Evolutionary conservation across 2,797 vertebrate species (phyloP), one percentile per base, ranked within the genome.

Genomic region (Gymnopithys bicolor): DNA sequence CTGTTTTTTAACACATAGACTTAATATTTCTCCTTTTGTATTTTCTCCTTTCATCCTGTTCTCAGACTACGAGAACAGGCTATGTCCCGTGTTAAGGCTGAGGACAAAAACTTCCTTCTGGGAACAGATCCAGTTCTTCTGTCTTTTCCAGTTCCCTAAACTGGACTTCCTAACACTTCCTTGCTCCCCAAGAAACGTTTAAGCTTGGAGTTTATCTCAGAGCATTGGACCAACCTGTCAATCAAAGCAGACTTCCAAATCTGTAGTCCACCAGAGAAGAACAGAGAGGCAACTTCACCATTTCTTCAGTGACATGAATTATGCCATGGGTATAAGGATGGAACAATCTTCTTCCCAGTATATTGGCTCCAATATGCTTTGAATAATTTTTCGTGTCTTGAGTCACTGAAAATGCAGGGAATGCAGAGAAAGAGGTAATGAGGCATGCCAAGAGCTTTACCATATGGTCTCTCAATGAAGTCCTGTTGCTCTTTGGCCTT

Each of bases 401-500:
- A 63, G 84, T 71, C 46, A 68, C 58, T n/a, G 49, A 5, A 77
- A 93, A 87, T 53, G 27, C 32, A 93, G 58, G 25, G 49, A 87
- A 73, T 90, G 58, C 58, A 58, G 33, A 82, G 48, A 74, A 77
- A 43, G 59, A 74, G 25, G n/a, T 52, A 93, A 83, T 2, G 19
- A 85, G 56, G 45, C 32, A 93, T 83, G n/a, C 60, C 60, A 77
- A 79, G 52, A 79, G 18, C 63, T 85, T 87, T 85, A 28, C 60
- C 71, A 83, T 67, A 85, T 74, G 79, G 37, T 77, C 12, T 87
- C 45, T 12, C 60, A 84, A 4, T 14, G 5, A 94, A 93, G 52
- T 91, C 41, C 37, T 69, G 32, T 37, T 80, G 78, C 39, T 89
- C 64, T 87, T 91, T 91, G 87, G 33, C 85, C 48, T 92, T 70